Percentiles rank a stretch among this genome's conserved stretches.
Evolutionary conservation across 2,797 vertebrate genomes (phyloP).

Genomic region (Channallabes apus): DNA sequence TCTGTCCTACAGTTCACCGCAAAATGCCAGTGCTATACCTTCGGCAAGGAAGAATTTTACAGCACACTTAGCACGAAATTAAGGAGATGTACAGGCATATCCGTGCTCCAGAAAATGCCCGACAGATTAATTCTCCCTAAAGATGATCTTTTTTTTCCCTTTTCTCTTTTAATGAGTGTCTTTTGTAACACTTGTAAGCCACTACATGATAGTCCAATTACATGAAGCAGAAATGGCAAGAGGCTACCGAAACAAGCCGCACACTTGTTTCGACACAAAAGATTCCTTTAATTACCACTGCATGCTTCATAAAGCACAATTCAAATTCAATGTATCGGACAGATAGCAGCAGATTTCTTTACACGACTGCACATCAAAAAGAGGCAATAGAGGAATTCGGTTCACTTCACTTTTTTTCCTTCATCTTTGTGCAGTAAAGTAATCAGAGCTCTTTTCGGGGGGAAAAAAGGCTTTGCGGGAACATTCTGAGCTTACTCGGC

Average conservation of each 20-base stretch:
- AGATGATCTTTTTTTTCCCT: constrained; percentile 12
- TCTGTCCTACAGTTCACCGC: constrained; percentile 31
- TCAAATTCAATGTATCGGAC: background rate
- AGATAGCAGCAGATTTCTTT: constrained; percentile 13
- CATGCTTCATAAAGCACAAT: constrained; percentile 19
- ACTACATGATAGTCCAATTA: background rate
- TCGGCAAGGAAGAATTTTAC: constrained; percentile 15
- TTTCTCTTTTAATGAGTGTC: constrained; percentile 3
- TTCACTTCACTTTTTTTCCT: background rate
- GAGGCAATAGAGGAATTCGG: constrained; percentile 1
- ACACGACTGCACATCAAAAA: constrained; percentile 2
- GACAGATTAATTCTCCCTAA: constrained; percentile 31
- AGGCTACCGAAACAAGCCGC: background rate
- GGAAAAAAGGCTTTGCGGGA: constrained; percentile 3
- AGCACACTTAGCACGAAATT: constrained; percentile 1
- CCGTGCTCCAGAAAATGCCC: background rate
- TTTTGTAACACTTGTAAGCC: constrained; percentile 10
- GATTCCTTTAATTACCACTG: constrained; percentile 10
- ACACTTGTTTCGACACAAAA: background rate
- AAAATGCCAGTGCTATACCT: constrained; percentile 42
- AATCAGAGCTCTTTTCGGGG: constrained; percentile 13
- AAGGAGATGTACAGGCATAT: background rate
- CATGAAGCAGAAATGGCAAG: background rate
- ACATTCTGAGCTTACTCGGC: background rate
- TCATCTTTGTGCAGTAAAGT: constrained; percentile 1